Evolutionary conservation across 2,113 vertebrate genomes (phyloP), one percentile per base, ranked within the genome.

Genomic region (Procavia capensis): DNA sequence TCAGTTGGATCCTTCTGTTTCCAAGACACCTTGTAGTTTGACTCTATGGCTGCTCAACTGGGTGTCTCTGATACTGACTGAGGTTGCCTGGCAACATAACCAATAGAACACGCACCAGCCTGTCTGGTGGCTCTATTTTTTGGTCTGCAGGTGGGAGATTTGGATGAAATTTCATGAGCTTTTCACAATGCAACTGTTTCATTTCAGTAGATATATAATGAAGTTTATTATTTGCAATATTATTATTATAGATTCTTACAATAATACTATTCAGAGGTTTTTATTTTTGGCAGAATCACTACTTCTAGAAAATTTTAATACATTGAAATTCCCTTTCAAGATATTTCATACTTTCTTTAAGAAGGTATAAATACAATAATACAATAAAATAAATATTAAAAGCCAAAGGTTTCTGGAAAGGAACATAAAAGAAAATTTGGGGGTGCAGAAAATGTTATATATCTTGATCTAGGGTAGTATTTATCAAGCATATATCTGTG

Each of bases 51-150:
- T 96, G 96, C 43, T 13, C 96, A 88, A 86, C 2, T 87, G 95
- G 93, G n/a, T 90, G 9, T 92, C 39, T 87, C 88, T 96, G 95
- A 93, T 96, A 93, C 93, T 88, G 25, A 47, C 95, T 94, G 94
- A 3, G 0, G 98, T 97, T 98, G 98, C 98, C 85, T 97, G 94
- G 98, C 97, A 98, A 97, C 97, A 0, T n/a, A 75, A 95, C 75
- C 41, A 45, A 86, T 25, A 90, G 82, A 94, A 88, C 87, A 97
- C 84, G 97, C 61, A 85, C n/a, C 76, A 95, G 93, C 70, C 78
- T 97, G 85, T 57, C 68, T 91, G 81, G 76, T 93, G 57, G 45
- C 74, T 90, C 6, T 74, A 19, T 88, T 88, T 96, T 95, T 83
- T 88, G 36, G 88, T 88, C 96, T 76, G n/a, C 85, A 96, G 72